phyloP scores from a whole-genome alignment of 1,140 invertebrate genomes.

The Mercenaria mercenaria region DNA sequence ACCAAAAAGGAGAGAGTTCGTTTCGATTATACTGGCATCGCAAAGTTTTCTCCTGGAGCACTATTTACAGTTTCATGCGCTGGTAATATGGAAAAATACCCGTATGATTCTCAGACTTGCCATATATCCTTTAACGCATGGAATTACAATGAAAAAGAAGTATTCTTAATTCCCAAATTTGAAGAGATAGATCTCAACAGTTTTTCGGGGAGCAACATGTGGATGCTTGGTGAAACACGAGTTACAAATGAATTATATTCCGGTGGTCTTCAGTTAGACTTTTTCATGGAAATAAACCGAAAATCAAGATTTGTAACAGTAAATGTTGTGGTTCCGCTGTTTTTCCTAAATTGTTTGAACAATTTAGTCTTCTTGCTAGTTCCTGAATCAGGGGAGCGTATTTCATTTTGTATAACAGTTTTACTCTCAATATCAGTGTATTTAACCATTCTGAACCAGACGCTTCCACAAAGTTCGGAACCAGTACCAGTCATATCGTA shows the following conservation, averaged over 20 bases:
- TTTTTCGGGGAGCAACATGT: background rate
- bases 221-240: background rate
- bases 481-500: constrained; percentile 74
- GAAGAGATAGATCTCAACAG: background rate
- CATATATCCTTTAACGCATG: background rate
- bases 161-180: background rate
- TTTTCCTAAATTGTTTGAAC: constrained; percentile 87
- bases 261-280: background rate
- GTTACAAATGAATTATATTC: background rate
- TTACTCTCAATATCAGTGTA: constrained; percentile 88
- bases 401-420: constrained; percentile 88
- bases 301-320: constrained; percentile 85
- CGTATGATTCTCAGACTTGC: constrained; percentile 13
- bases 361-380: constrained; percentile 88
- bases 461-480: constrained; percentile 88
- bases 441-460: constrained; percentile 88
- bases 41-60: background rate
- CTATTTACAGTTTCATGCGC: background rate
- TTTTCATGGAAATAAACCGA: background rate
- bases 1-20: background rate
- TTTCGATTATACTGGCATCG: background rate
- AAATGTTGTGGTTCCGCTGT: constrained; percentile 88
- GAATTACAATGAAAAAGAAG: background rate
- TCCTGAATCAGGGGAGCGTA: constrained; percentile 88
- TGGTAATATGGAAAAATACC: background rate